A percentile compares a stretch with the other conserved stretches of the same genome.
These are phyloP conservation scores for Cynopterus brachyotis DNA, from an alignment of 2,113 vertebrate genomes.

Conservation along the genomic window DNA sequence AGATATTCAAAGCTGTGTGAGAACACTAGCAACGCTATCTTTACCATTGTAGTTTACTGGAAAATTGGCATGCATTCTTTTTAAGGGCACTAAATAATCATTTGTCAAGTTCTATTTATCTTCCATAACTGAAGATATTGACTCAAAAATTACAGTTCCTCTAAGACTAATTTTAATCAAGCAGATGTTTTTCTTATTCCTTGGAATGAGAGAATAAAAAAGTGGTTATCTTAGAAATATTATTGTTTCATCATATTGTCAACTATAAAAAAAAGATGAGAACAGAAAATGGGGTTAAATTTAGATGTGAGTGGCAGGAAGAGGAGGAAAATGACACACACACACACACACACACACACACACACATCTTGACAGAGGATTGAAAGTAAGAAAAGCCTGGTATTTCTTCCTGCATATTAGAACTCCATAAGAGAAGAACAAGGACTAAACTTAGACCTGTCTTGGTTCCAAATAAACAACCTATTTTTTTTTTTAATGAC, in stretches of 20 bases:
- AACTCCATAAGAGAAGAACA: neutral
- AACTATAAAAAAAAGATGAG: neutral
- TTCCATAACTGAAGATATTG: neutral
- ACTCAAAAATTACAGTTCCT: neutral
- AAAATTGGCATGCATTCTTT: neutral
- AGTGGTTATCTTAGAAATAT: neutral
- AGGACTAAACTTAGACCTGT: neutral
- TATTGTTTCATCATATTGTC: neutral
- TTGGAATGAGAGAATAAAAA: neutral
- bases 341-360: too few species aligned
- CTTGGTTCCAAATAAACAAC: neutral
- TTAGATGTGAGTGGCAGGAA: neutral
- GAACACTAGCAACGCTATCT: neutral
- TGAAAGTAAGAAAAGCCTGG: neutral
- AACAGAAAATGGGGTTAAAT: neutral
- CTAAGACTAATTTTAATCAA: neutral
- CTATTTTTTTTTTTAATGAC: neutral
- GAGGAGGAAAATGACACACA: neutral
- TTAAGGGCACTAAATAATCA: neutral
- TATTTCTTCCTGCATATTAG: neutral
- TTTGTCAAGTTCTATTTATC: conserved; percentile 20
- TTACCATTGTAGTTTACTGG: neutral
- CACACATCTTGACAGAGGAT: neutral
- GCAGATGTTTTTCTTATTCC: neutral
- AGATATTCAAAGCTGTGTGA: neutral